Conservation (phyloP, 1,140 invertebrate species). For the Diachasma alloeum region DNA sequence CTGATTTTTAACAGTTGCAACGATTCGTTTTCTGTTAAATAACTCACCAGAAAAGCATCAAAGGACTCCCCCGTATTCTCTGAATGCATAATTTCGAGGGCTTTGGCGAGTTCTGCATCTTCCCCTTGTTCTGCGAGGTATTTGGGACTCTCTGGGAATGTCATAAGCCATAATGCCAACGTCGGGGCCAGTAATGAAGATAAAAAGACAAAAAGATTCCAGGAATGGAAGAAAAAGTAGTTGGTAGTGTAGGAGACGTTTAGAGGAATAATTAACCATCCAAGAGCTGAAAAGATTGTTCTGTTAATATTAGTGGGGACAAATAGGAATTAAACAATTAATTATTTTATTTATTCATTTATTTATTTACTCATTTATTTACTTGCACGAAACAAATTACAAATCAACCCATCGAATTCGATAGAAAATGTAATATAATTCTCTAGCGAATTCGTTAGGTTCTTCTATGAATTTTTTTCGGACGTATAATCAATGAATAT, state of each 20-base stretch:
- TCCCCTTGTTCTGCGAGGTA: conserved; percentile 64
- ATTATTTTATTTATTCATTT: too few relatives aligned
- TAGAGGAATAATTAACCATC: conserved; percentile 65
- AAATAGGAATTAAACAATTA: too few relatives aligned
- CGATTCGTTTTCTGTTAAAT: not conserved
- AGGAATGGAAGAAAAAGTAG: conserved; percentile 60
- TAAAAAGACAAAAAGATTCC: conserved; percentile 63
- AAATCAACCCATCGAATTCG: too few relatives aligned
- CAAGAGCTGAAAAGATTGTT: conserved; percentile 59
- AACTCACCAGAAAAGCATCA: conserved; percentile 64
- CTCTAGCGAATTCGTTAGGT: too few relatives aligned
- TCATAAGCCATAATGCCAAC: conserved; percentile 45
- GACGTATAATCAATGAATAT: too few relatives aligned
- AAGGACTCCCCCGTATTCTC: conserved; percentile 65
- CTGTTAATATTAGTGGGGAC: too few relatives aligned
- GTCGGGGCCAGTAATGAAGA: conserved; percentile 40
- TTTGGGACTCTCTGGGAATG: conserved; percentile 65
- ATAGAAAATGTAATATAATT: too few relatives aligned
- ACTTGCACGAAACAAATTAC: too few relatives aligned
- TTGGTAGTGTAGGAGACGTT: conserved; percentile 47
- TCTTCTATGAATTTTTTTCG: too few relatives aligned
- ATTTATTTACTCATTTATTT: too few relatives aligned
- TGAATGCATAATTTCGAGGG: conserved; percentile 66
- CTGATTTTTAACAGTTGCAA: not conserved
- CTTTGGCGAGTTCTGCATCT: conserved; percentile 62